Conservation (phyloP, 2,113 vertebrate genomes). For the Chitala chitala region DNA sequence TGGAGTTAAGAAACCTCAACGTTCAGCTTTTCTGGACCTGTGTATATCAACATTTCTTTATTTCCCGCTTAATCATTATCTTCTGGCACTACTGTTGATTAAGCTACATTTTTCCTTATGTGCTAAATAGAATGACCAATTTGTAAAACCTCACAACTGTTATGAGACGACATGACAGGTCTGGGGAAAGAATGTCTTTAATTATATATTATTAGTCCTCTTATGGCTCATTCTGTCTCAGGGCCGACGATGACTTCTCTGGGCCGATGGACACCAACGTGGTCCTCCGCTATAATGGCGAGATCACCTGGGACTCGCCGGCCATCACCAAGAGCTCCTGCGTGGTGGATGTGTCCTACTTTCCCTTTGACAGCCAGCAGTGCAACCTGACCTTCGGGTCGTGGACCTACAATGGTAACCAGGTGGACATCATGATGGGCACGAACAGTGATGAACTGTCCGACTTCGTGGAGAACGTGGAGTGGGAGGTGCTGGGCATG, state of each 20-base stretch:
- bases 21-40: too few species aligned
- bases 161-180: background rate
- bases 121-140: background rate
- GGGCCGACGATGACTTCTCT: constrained; percentile 90
- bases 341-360: constrained; percentile 94
- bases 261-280: constrained; percentile 91
- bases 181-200: background rate
- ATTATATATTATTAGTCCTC: background rate
- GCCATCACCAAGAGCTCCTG: constrained; percentile 97
- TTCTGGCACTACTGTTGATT: background rate
- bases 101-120: background rate
- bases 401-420: constrained; percentile 98
- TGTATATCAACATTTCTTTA: too few species aligned
- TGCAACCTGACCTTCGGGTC: constrained; percentile 97
- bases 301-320: constrained; percentile 93
- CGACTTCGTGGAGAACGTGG: constrained; percentile 91
- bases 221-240: constrained; percentile 35
- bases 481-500: constrained; percentile 94
- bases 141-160: background rate
- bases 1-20: background rate
- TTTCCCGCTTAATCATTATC: too few species aligned
- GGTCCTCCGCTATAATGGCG: constrained; percentile 82
- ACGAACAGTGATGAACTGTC: constrained; percentile 90
- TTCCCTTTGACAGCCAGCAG: constrained; percentile 91
- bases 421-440: constrained; percentile 87